These are phyloP conservation scores for Zonotrichia leucophrys DNA, from an alignment of 2,113 vertebrate genomes.

Conservation along the genomic window DNA sequence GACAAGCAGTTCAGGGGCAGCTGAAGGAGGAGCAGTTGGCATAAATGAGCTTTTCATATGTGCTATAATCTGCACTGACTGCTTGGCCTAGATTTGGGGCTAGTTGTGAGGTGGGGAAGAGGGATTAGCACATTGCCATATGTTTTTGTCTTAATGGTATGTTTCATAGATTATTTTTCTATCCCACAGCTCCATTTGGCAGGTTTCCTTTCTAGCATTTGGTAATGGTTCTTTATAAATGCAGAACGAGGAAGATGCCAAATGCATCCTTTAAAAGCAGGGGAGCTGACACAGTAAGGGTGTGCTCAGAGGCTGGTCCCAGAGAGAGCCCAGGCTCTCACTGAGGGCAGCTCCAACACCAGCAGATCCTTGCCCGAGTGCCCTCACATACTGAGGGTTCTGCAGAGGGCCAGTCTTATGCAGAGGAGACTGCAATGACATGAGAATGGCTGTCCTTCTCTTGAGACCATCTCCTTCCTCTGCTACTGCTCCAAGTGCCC, in stretches of 20 bases:
- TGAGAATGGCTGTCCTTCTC: fast-evolving
- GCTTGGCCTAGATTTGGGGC: slow-evolving; percentile 58
- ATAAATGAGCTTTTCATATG: slow-evolving; percentile 15
- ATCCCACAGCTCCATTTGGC: slow-evolving; percentile 61
- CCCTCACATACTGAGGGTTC: background rate
- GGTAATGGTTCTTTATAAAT: slow-evolving; percentile 60
- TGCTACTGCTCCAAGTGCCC: background rate
- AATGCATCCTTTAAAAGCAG: slow-evolving; percentile 18
- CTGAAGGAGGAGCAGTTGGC: slow-evolving; percentile 31
- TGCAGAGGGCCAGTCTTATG: background rate
- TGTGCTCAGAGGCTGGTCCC: background rate
- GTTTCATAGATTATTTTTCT: slow-evolving; percentile 63
- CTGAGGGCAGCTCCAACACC: background rate
- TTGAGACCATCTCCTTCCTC: background rate
- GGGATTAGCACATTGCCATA: slow-evolving; percentile 67
- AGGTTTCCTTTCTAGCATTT: slow-evolving; percentile 65
- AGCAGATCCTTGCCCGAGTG: background rate
- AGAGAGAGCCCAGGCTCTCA: background rate
- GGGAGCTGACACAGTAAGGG: background rate
- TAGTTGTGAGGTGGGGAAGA: slow-evolving; percentile 57
- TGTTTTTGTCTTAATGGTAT: slow-evolving; percentile 69
- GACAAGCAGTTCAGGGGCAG: background rate
- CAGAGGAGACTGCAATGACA: background rate
- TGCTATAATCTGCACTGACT: slow-evolving; percentile 50
- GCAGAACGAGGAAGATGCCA: slow-evolving; percentile 19